Evolutionary conservation across 53 echinoderm and acorn worm species (phyloP).

Genomic region (Echinarachnius parma): DNA sequence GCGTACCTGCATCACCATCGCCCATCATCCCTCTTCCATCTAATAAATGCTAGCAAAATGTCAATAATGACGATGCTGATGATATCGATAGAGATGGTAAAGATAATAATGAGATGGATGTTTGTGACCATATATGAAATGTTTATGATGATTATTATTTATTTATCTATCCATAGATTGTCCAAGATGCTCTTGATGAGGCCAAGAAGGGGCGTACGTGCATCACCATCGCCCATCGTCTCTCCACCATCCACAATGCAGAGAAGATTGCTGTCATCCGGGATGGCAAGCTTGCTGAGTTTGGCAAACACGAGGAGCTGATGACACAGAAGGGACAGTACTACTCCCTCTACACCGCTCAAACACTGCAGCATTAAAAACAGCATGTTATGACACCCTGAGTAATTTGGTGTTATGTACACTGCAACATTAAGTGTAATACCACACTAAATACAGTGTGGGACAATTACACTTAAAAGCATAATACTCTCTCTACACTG

Average conservation of each 20-base stretch:
- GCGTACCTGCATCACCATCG: too few species aligned
- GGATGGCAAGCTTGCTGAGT: conserved; percentile 79
- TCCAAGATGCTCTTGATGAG: conserved; percentile 72
- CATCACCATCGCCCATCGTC: conserved; percentile 96
- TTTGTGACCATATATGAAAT: too few species aligned
- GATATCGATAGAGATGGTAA: too few species aligned
- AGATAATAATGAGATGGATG: too few species aligned
- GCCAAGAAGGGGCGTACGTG: conserved; percentile 97
- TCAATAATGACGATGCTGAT: background rate
- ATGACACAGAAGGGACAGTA: conserved; percentile 79
- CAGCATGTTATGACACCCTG: too few species aligned
- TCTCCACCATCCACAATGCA: conserved; percentile 95
- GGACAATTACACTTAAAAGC: too few species aligned
- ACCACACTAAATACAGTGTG: too few species aligned
- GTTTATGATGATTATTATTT: background rate
- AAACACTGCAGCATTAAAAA: conserved; percentile 47
- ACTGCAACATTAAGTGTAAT: too few species aligned
- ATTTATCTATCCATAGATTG: conserved; percentile 40
- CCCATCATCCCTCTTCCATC: too few species aligned
- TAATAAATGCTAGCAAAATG: too few species aligned
- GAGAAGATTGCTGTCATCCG: conserved; percentile 90
- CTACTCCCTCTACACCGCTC: conserved; percentile 66
- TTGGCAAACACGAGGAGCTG: conserved; percentile 81
- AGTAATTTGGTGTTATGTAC: too few species aligned
- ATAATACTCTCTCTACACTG: conserved; percentile 73